Evolutionary conservation across 1,140 invertebrate species (phyloP), one percentile per base, ranked within the genome.

Genomic region (Drosophila fuyamai): DNA sequence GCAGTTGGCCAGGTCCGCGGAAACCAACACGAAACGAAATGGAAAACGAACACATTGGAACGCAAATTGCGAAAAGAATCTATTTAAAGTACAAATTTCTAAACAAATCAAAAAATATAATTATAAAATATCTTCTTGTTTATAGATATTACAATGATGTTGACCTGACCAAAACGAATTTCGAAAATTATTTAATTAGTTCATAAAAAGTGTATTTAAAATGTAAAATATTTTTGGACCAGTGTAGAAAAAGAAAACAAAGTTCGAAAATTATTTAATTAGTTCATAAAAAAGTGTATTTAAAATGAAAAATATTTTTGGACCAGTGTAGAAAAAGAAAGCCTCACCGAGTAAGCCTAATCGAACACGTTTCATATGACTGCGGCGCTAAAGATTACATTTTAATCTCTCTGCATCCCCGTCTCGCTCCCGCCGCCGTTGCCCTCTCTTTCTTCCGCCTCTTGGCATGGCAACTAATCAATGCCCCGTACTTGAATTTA

Each of bases 281-380:
- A 23, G 23, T 23, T 23, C 23, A 23, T 23, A 23, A 23, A 23
- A 18, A 4, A 23, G 23, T 23, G 23, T 23, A 23, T 23, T 23
- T 23, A 23, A 23, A 23, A 23, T 44, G 14, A 1, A 48, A 2
- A 6, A 0, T 32, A 7, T 1, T 50, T 57, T 40, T 56, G 9
- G 8, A 9, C 14, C 36, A 58, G 53, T 62, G 54, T 12, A 35
- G 16, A 16, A 41, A 10, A 57, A 43, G 41, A 27, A 48, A 61
- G 48, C 58, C 38, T 40, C 61, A 65, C 55, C 35, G 35, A 59
- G 60, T 58, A 73, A 75, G 82, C 83, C 79, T 88, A 88, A 88
- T 86, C 83, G 83, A 86, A 86, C 82, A 86, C 82, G 82, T 86
- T 86, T 86, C 76, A 82, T 86, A 88, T 86, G 83, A 88, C 82